Base-by-base conservation (phyloP, 2,113 vertebrate species). In the Chaetops frenatus region DNA sequence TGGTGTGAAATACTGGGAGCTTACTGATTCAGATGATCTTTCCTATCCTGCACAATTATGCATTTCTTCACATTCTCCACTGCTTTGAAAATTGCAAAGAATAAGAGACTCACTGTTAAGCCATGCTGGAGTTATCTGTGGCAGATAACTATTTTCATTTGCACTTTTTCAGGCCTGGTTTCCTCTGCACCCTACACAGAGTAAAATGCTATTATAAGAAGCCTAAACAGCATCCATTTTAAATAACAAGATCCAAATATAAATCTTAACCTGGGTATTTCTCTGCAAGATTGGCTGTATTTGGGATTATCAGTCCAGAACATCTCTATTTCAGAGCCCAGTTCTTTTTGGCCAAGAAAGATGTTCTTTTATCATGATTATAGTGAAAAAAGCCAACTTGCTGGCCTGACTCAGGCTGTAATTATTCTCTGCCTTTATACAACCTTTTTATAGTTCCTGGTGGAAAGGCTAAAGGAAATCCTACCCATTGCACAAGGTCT, bases 251-350 rank as follows among this genome's bases (percentile, higher is more conserved):
- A 70, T 15, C 16, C 5, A 6, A 88, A 69, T 23, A 81, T 67
- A 87, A 93, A 94, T 88, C 74, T 86, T 83, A 93, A 90, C 85
- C 95, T 80, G 74, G 40, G 18, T 67, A 88, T 45, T 91, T 80
- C 33, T 86, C 54, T 36, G 24, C 50, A 92, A 86, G 35, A 44
- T 83, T 93, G 87, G 92, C 94, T 81, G 64, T 36, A 74, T 67
- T 88, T 57, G 22, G 38, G 80, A 88, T 94, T 94, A 96, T 90
- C 94, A 90, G 79, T 71, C 50, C 92, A 94, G 82, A 91, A 94
- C 82, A 93, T 94, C 94, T 93, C 64, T 81, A 73, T 86, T 95
- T 80, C 78, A 83, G 71, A 95, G 74, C 33, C 51, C 44, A 78
- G 38, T 51, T 48, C 48, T 80, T 82, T 82, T 81, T 48, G 71